These are phyloP conservation scores for Drosophila burlai DNA, from an alignment of 1,140 invertebrate species.

Conservation along the genomic window DNA sequence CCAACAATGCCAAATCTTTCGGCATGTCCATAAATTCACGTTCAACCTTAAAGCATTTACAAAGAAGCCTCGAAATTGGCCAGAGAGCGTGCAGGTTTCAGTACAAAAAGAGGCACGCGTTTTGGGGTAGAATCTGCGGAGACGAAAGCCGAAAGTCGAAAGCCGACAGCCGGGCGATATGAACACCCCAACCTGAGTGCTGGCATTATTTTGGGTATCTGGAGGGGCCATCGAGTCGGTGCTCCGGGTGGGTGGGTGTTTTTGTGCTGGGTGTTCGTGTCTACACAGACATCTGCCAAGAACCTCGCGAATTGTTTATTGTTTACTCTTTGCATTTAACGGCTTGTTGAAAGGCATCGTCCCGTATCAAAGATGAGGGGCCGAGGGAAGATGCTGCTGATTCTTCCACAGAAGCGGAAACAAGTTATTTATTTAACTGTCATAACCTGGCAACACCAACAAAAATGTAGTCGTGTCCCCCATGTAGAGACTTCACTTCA, in stretches of 20 bases:
- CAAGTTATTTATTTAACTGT: conserved; percentile 39
- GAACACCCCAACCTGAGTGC: conserved; percentile 2
- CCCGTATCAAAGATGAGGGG: conserved; percentile 24
- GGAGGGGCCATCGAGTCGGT: conserved; percentile 8
- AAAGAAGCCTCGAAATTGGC: background rate
- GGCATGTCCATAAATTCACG: conserved; percentile 61
- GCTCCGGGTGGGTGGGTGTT: background rate
- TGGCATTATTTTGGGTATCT: conserved; percentile 16
- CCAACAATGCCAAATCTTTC: conserved; percentile 46
- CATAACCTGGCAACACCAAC: background rate
- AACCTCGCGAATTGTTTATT: conserved; percentile 50
- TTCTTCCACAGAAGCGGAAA: conserved; percentile 14
- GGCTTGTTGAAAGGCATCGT: conserved; percentile 39
- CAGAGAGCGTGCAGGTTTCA: conserved; percentile 6
- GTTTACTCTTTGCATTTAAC: conserved; percentile 47
- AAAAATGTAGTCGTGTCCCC: background rate
- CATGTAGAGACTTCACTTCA: background rate
- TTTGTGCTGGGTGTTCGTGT: background rate
- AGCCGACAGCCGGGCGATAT: conserved; percentile 2
- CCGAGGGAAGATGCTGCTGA: conserved; percentile 9
- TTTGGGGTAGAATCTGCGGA: background rate
- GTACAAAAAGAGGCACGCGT: conserved; percentile 11
- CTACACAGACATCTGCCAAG: conserved; percentile 40
- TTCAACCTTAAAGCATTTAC: conserved; percentile 46
- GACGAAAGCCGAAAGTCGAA: background rate